phyloP scores from a whole-genome alignment of 2,113 vertebrate species.

The Dipodomys ordii region DNA sequence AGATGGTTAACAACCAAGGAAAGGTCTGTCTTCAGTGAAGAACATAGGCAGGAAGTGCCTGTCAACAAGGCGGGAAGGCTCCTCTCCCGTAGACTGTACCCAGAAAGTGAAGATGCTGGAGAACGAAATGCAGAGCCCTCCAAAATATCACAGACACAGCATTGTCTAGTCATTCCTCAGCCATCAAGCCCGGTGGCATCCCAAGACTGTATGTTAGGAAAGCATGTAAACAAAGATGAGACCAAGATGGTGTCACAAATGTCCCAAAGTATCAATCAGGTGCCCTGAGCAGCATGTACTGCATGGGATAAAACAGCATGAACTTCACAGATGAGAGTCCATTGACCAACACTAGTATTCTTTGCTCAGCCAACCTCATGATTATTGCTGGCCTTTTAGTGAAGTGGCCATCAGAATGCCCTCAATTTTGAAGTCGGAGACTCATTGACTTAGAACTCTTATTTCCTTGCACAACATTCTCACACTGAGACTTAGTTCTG shows the following conservation, averaged over 20 bases:
- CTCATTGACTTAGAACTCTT: not conserved
- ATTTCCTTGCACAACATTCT: not conserved
- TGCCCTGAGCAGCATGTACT: not conserved
- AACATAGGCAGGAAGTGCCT: not conserved
- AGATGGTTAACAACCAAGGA: not conserved
- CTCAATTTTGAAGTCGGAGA: constrained; percentile 21
- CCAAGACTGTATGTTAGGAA: not conserved
- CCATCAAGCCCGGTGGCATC: not conserved
- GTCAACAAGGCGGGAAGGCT: not conserved
- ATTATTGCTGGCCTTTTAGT: not conserved
- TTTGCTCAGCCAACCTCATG: not conserved
- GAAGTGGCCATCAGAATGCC: not conserved
- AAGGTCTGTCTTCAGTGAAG: not conserved
- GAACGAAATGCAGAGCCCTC: not conserved
- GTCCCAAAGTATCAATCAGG: not conserved
- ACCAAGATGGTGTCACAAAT: not conserved
- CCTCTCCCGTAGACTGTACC: not conserved
- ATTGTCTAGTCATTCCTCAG: not conserved
- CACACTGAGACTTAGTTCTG: not conserved
- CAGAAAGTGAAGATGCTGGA: not conserved
- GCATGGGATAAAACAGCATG: not conserved
- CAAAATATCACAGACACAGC: not conserved
- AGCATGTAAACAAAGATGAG: constrained; percentile 1
- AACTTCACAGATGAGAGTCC: not conserved
- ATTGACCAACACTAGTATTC: not conserved